A percentile compares a stretch with the other conserved stretches of the same genome.
phyloP scores from a whole-genome alignment of 1,140 invertebrate species.

The Drosophila leontia region DNA sequence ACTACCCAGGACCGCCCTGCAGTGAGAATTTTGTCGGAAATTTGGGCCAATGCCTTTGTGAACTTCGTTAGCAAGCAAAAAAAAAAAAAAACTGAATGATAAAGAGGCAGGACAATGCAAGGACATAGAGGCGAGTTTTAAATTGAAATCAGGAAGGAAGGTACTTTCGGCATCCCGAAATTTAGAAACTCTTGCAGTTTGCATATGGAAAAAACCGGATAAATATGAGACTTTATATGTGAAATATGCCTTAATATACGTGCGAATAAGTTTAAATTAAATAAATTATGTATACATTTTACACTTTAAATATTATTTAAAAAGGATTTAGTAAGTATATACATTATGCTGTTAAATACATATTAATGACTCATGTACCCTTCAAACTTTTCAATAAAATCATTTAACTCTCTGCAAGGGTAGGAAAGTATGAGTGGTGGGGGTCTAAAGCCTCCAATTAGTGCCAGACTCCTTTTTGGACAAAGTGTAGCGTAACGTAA shows the following conservation, averaged over 20 bases:
- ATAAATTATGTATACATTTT: neutral
- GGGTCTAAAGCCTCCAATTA: neutral
- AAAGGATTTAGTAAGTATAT: neutral
- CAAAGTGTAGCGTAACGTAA: neutral
- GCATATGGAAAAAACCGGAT: too few species aligned
- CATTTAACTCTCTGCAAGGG: neutral
- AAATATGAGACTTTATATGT: too few species aligned
- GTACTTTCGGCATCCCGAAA: neutral
- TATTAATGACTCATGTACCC: neutral
- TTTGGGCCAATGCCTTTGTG: constrained; percentile 54
- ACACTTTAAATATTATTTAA: neutral
- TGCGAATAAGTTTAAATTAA: neutral
- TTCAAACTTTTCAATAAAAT: neutral
- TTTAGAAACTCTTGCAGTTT: neutral
- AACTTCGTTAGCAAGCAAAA: constrained; percentile 35
- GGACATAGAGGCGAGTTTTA: neutral
- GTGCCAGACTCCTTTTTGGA: neutral
- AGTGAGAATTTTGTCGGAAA: constrained; percentile 60
- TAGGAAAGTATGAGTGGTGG: neutral
- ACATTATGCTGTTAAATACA: neutral
- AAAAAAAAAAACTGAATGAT: constrained; percentile 5
- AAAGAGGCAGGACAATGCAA: constrained; percentile 3
- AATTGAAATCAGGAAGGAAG: neutral
- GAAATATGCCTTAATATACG: too few species aligned
- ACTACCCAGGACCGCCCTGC: neutral